Conservation (phyloP, 2,888 invertebrate genomes). For the Drepanosiphum platanoidis region DNA sequence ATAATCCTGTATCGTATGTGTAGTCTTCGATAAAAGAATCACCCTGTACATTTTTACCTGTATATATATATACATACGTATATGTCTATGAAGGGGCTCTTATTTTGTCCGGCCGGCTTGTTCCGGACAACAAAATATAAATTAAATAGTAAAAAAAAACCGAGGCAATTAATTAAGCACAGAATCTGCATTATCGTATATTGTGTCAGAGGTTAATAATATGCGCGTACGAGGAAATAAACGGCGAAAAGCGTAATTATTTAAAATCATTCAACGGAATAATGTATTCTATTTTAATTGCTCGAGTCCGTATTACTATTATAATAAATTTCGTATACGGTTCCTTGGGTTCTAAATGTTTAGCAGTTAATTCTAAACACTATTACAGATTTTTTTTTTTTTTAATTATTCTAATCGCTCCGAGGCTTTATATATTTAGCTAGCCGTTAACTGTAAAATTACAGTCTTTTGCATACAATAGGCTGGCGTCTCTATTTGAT, state of each 20-base stretch:
- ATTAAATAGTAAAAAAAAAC: conserved; percentile 33
- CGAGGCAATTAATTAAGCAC: conserved; percentile 46
- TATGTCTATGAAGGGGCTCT: neutral
- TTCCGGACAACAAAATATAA: conserved; percentile 34
- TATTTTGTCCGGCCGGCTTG: neutral
- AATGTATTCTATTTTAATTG: conserved; percentile 57
- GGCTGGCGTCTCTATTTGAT: neutral
- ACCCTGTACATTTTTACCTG: too few relatives aligned
- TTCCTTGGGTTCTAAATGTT: conserved; percentile 29
- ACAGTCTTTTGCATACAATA: conserved; percentile 45
- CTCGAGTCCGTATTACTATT: neutral
- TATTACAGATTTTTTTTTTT: conserved; percentile 32
- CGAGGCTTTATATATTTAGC: neutral
- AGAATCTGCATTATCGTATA: conserved; percentile 43
- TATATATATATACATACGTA: too few relatives aligned
- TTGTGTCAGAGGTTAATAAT: conserved; percentile 25
- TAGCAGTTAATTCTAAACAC: conserved; percentile 36
- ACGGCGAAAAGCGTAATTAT: conserved; percentile 46
- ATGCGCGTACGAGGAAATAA: conserved; percentile 9
- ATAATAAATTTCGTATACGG: neutral
- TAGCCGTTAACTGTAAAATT: conserved; percentile 37
- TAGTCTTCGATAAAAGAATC: too few relatives aligned
- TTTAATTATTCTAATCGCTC: conserved; percentile 29
- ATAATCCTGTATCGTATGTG: too few relatives aligned
- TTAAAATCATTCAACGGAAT: conserved; percentile 48